Evolutionary conservation across 2,113 vertebrate genomes (phyloP).

Genomic region (Xenopus tropicalis): DNA sequence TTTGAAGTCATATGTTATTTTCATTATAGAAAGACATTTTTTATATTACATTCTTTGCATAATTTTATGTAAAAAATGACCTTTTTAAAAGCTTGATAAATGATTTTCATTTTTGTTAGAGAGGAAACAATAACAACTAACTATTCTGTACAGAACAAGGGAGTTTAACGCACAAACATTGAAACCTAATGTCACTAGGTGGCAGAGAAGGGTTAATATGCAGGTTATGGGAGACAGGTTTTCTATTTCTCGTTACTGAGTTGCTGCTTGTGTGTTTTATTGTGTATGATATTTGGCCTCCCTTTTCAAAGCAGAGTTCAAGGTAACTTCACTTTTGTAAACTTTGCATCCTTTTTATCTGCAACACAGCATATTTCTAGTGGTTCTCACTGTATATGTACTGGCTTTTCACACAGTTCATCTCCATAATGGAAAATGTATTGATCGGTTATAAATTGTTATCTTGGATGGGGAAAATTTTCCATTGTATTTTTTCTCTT

Average conservation of each 20-base stretch:
- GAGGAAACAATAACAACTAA: background rate
- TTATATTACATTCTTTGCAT: conserved; percentile 1
- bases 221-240: background rate
- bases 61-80: conserved; percentile 2
- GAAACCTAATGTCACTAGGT: conserved; percentile 26
- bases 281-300: conserved; percentile 6
- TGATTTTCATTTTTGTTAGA: background rate
- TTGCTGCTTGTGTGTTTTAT: conserved; percentile 22
- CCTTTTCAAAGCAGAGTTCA: conserved; percentile 18
- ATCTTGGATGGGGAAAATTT: too few relatives aligned
- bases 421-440: too few relatives aligned
- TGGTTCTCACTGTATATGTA: too few relatives aligned
- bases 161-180: background rate
- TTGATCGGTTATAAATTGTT: too few relatives aligned
- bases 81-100: conserved; percentile 2
- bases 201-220: conserved; percentile 40
- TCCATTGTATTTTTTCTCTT: too few relatives aligned
- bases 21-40: conserved; percentile 1
- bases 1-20: background rate
- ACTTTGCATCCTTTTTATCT: too few relatives aligned
- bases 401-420: too few relatives aligned
- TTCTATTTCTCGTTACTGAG: conserved; percentile 18
- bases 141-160: background rate
- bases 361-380: too few relatives aligned
- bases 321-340: conserved; percentile 17